Percentiles rank a stretch among this genome's conserved stretches.
phyloP scores from a whole-genome alignment of 2,113 vertebrate species.

The Indri indri region DNA sequence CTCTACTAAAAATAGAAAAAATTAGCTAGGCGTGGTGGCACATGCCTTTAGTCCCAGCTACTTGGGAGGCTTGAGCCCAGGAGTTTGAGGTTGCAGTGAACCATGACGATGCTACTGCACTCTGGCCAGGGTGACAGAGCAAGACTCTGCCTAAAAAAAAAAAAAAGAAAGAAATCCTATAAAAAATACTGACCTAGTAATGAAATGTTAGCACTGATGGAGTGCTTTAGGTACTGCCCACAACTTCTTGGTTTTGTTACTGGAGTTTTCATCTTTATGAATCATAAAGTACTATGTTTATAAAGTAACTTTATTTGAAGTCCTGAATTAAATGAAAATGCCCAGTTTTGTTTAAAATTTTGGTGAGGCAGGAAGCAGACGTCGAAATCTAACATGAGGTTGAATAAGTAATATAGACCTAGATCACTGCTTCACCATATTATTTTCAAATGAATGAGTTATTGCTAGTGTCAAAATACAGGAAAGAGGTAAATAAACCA shows the following conservation, averaged over 20 bases:
- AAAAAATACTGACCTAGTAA: neutral
- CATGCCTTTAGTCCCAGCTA: neutral
- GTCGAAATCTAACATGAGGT: neutral
- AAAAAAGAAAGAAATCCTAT: neutral
- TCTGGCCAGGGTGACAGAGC: neutral
- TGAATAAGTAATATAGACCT: neutral
- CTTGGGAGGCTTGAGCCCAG: neutral
- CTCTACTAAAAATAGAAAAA: neutral
- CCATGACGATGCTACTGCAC: neutral
- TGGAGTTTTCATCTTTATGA: constrained; percentile 36
- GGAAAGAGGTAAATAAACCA: neutral
- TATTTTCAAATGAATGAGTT: neutral
- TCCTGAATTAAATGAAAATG: constrained; percentile 35
- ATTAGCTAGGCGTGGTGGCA: neutral
- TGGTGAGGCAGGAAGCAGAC: neutral
- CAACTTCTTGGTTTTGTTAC: neutral
- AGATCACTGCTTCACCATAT: neutral
- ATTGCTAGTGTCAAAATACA: neutral
- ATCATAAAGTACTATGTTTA: constrained; percentile 27
- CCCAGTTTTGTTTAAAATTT: constrained; percentile 38
- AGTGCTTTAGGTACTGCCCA: neutral
- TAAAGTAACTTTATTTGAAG: constrained; percentile 34
- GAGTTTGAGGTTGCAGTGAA: neutral
- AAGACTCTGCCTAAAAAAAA: neutral
- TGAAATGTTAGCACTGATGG: neutral